Base-by-base conservation (phyloP, 2,113 vertebrate genomes). In the Marmota flaviventris region DNA sequence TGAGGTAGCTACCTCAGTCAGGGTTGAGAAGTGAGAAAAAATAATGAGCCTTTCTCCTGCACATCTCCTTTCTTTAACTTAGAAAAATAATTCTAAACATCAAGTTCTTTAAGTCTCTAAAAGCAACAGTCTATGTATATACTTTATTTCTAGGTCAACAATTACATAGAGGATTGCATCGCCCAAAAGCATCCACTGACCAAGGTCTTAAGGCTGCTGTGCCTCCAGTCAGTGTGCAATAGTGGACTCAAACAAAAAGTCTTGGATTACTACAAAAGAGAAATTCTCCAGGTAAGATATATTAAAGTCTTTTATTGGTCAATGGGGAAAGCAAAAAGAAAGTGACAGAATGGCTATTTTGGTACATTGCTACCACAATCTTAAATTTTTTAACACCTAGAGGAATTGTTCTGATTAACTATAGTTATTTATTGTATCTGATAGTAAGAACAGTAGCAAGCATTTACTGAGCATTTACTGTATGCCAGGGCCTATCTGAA, bases 211-310 rank as follows among this genome's bases (percentile, higher is more conserved):
- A 99, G 99, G 12, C 98, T 99, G 0, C 98, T 99, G 72, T 99
- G 99, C 94, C 99, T 99, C 98, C 99, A 99, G 97, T 99, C 99
- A 0, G 99, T 99, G 69, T 99, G 99, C 97, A 99, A 99, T 67
- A 99, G 99, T 13, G 99, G 99, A 11, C 99, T 99, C 92, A 99
- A 99, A 92, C 99, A 99, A 98, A 99, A 99, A 86, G 99, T 99
- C 70, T 96, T 99, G 87, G 99, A 99, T 97, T 98, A 99, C 97
- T 99, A 99, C 97, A 99, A 99, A 98, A 98, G 99, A 96, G 99
- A 99, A 97, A 99, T 99, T 97, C 98, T 99, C 67, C 99, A 99
- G 99, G 99, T 99, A 89, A 97, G 96, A 0, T 76, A 27, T 48
- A 58, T 76, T 90, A 61, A n/a, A 77, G 17, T 39, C 45, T 89